These are phyloP conservation scores for Choloepus hoffmanni DNA, from an alignment of 2,113 vertebrate species.

Conservation along the genomic window DNA sequence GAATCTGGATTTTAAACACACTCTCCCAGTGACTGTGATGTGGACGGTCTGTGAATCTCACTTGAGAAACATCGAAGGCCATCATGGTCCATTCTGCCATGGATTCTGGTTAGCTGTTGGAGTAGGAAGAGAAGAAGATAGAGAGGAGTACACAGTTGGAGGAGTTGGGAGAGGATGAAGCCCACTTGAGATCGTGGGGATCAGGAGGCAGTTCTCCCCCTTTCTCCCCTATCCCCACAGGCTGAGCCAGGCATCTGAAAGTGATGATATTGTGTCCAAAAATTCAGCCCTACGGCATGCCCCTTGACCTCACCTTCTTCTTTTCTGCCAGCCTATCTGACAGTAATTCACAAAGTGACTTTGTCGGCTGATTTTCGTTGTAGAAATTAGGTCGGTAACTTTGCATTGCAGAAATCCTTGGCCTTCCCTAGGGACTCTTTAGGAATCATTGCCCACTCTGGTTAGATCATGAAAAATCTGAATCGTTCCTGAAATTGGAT, in stretches of 20 bases:
- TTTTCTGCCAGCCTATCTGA: background rate
- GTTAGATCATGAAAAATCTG: constrained; percentile 19
- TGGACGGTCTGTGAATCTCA: background rate
- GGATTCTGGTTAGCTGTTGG: background rate
- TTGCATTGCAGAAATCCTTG: background rate
- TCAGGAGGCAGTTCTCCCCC: background rate
- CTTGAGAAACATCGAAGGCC: background rate
- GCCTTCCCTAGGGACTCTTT: background rate
- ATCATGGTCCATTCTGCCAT: background rate
- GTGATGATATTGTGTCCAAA: background rate
- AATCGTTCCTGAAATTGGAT: background rate
- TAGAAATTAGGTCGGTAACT: background rate
- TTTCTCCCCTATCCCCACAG: background rate
- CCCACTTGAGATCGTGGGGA: background rate
- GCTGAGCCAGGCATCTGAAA: background rate
- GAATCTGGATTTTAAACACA: background rate
- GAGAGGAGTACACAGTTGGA: background rate
- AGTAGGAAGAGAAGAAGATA: background rate
- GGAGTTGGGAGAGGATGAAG: no score
- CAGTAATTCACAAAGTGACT: background rate
- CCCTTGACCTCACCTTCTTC: background rate
- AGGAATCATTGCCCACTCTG: constrained; percentile 17
- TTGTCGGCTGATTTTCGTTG: background rate
- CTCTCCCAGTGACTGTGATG: background rate
- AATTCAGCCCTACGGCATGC: background rate